Conservation (phyloP, 2,797 vertebrate genomes). For the Lindbergichthys nudifrons region DNA sequence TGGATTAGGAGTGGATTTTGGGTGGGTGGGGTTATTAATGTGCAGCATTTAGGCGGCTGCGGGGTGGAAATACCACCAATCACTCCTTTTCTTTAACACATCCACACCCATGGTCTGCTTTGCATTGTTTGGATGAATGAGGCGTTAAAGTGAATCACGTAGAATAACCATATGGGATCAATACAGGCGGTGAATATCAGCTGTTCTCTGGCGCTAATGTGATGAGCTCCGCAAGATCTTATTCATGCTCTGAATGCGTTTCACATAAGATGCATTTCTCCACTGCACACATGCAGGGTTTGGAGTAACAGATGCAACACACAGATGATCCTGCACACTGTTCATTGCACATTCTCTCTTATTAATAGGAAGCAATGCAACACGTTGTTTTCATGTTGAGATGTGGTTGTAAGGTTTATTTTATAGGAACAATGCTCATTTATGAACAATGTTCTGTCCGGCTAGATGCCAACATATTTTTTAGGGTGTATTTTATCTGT, state of each 20-base stretch:
- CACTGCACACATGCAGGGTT: neutral
- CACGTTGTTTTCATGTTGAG: too few relatives aligned
- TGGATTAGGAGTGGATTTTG: constrained; percentile 48
- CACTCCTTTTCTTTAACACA: constrained; percentile 23
- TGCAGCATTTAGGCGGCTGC: constrained; percentile 17
- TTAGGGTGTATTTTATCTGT: neutral
- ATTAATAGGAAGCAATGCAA: too few relatives aligned
- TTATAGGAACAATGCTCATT: too few relatives aligned
- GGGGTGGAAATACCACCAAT: constrained; percentile 45
- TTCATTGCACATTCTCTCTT: too few relatives aligned
- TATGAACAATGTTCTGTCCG: too few relatives aligned
- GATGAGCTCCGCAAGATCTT: neutral
- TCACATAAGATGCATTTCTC: neutral
- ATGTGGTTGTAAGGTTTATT: too few relatives aligned
- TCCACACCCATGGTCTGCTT: constrained; percentile 42
- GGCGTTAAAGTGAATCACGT: constrained; percentile 5
- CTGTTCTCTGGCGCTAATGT: constrained; percentile 11
- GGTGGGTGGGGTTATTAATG: constrained; percentile 47
- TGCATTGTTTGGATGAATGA: constrained; percentile 45
- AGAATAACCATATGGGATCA: constrained; percentile 21
- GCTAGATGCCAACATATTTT: neutral
- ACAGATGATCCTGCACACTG: neutral
- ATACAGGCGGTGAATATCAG: constrained; percentile 31
- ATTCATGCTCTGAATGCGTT: constrained; percentile 10
- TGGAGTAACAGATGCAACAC: constrained; percentile 11